These are phyloP conservation scores for Gibbula magus DNA, from an alignment of 2,888 invertebrate genomes.

Conservation along the genomic window DNA sequence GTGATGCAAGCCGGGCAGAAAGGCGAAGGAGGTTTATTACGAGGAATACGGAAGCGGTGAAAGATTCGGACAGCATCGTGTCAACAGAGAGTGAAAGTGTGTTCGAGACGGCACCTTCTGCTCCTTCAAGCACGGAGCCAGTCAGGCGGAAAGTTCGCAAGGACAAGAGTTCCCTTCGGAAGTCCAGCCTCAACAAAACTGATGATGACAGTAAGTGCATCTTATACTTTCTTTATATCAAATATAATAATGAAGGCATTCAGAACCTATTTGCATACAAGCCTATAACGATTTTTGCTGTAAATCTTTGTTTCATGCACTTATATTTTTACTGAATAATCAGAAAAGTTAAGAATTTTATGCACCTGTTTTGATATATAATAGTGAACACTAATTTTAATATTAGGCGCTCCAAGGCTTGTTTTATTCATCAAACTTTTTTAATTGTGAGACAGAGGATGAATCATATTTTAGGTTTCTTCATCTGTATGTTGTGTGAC, in stretches of 20 bases:
- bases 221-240: not conserved
- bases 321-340: no score
- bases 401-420: no score
- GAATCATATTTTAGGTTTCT: no score
- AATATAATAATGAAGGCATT: not conserved
- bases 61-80: conserved; percentile 1
- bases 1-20: not conserved
- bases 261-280: not conserved
- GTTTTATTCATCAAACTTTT: no score
- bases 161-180: conserved; percentile 38
- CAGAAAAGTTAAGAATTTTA: no score
- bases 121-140: conserved; percentile 28
- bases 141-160: conserved; percentile 26
- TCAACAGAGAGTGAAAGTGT: conserved; percentile 32
- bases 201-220: conserved; percentile 16
- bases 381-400: no score
- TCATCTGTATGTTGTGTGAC: no score
- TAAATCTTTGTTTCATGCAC: no score
- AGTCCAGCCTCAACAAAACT: conserved; percentile 38
- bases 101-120: conserved; percentile 25
- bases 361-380: no score
- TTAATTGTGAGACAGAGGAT: no score
- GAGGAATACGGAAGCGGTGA: not conserved
- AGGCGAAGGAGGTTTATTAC: not conserved
- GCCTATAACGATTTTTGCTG: not conserved